Evolutionary conservation across 23 tunicate genomes (phyloP).

Genomic region (Trididemnum miniatum): DNA sequence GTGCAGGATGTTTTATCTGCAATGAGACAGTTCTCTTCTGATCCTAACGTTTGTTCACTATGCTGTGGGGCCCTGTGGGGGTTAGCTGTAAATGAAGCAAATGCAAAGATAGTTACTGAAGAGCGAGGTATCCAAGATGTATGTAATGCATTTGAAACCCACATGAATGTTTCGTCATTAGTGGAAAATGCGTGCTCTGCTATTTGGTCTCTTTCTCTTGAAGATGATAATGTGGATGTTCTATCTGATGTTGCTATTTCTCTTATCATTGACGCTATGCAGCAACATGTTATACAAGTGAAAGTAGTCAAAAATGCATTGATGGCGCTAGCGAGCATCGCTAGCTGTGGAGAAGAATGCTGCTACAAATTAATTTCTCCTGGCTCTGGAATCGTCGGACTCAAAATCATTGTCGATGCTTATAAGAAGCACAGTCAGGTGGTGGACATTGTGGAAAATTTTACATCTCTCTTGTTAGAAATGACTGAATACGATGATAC

Average conservation of each 20-base stretch:
- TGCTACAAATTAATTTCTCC: conserved; percentile 62
- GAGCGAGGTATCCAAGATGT: conserved; percentile 91
- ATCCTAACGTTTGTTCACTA: conserved; percentile 63
- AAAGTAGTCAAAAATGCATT: conserved; percentile 92
- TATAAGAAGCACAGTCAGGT: conserved; percentile 49
- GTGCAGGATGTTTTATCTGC: conserved; percentile 87
- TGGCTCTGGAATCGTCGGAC: conserved; percentile 41
- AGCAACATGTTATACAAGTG: conserved; percentile 44
- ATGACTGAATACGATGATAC: conserved; percentile 85
- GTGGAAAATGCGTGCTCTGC: conserved; percentile 86
- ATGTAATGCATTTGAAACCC: conserved; percentile 73
- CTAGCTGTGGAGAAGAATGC: conserved; percentile 87
- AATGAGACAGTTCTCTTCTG: conserved; percentile 78
- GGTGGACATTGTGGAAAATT: conserved; percentile 78
- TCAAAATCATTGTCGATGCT: conserved; percentile 46
- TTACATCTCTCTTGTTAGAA: conserved; percentile 64
- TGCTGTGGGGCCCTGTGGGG: conserved; percentile 95
- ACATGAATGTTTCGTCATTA: conserved; percentile 39
- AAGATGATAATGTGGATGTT: conserved; percentile 87
- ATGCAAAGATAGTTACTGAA: conserved; percentile 89
- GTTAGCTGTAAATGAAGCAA: conserved; percentile 82
- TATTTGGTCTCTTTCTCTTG: conserved; percentile 95
- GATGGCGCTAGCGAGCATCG: conserved; percentile 90
- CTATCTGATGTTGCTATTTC: conserved; percentile 85
- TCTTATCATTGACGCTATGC: conserved; percentile 72